phyloP scores from a whole-genome alignment of 2,113 vertebrate species.

The Paralichthys olivaceus region DNA sequence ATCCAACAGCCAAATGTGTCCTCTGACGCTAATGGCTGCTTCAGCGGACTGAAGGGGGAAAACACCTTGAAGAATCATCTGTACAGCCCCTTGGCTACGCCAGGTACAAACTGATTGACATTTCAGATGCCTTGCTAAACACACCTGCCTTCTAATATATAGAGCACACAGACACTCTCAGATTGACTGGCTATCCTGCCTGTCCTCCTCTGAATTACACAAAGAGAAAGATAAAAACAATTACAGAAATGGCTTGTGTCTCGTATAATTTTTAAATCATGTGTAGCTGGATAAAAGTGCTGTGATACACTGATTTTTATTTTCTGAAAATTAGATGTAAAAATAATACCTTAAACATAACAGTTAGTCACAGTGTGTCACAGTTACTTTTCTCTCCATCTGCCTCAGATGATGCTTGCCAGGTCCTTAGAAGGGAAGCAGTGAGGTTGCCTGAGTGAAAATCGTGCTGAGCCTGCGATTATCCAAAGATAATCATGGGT shows the following conservation, averaged over 20 bases:
- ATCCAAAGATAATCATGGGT: conserved; percentile 66
- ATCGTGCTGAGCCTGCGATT: conserved; percentile 50
- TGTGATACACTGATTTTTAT: too few species aligned
- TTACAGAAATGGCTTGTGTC: conserved; percentile 4
- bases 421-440: conserved; percentile 19
- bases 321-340: background rate
- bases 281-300: too few species aligned
- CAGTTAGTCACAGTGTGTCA: too few species aligned
- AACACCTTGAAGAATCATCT: conserved; percentile 79
- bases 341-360: conserved; percentile 4
- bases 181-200: conserved; percentile 30
- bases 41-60: conserved; percentile 70
- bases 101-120: conserved; percentile 69
- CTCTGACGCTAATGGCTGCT: conserved; percentile 77
- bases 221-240: background rate
- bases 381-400: background rate
- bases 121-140: conserved; percentile 66
- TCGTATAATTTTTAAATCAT: background rate
- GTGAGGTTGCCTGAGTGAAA: conserved; percentile 49
- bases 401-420: conserved; percentile 34
- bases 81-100: conserved; percentile 62
- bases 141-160: conserved; percentile 53
- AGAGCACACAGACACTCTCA: conserved; percentile 18
- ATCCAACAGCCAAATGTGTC: conserved; percentile 76
- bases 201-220: conserved; percentile 38